These are phyloP conservation scores for Apis dorsata DNA, from an alignment of 1,140 invertebrate genomes.

Conservation along the genomic window DNA sequence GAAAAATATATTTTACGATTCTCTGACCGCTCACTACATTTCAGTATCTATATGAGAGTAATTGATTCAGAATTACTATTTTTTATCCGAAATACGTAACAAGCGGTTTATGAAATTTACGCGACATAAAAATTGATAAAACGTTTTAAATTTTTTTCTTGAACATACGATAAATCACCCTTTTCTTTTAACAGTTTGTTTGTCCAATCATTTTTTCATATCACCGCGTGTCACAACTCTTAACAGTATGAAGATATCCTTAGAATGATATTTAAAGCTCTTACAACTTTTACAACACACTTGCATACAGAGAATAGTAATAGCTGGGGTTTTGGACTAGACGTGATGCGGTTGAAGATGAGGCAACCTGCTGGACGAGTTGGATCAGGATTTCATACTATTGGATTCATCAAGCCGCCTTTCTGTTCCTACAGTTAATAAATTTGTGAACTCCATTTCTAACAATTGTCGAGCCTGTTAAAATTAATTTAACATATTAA, in stretches of 20 bases:
- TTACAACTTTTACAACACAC: conserved; percentile 75
- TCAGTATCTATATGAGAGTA: conserved; percentile 72
- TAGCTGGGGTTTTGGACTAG: conserved; percentile 78
- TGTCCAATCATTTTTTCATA: conserved; percentile 39
- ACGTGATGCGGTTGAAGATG: conserved; percentile 79
- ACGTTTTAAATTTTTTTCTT: conserved; percentile 30
- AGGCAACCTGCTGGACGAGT: conserved; percentile 70
- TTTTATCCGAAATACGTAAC: conserved; percentile 42
- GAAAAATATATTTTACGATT: conserved; percentile 42
- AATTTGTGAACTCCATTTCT: conserved; percentile 94
- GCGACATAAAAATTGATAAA: conserved; percentile 53
- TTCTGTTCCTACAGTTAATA: conserved; percentile 92
- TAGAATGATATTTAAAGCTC: conserved; percentile 77
- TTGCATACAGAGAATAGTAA: conserved; percentile 74
- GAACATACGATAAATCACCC: conserved; percentile 52
- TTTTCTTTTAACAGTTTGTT: conserved; percentile 60
- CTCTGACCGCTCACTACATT: conserved; percentile 68
- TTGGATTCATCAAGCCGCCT: conserved; percentile 83
- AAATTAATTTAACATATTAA: not conserved
- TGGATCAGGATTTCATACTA: conserved; percentile 82
- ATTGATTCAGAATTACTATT: conserved; percentile 40
- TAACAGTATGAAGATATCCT: conserved; percentile 68
- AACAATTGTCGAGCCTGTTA: conserved; percentile 91
- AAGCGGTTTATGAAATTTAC: conserved; percentile 51
- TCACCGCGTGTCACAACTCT: conserved; percentile 60